Evolutionary conservation across 1,140 invertebrate species (phyloP).

Genomic region (Phymastichus coffea): DNA sequence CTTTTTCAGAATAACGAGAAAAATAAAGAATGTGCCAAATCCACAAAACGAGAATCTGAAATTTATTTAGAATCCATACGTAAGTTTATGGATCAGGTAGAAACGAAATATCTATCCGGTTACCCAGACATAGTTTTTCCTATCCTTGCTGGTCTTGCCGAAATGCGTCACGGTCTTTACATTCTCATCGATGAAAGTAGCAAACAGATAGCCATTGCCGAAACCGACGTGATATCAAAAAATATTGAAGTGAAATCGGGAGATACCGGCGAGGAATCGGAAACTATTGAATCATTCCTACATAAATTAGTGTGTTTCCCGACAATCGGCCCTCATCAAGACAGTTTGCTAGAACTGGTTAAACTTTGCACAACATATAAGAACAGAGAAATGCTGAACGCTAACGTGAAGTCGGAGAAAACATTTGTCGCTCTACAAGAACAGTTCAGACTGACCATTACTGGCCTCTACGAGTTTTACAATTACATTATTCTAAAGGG

Average conservation of each 20-base stretch:
- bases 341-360: conserved; percentile 48
- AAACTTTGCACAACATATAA: conserved; percentile 45
- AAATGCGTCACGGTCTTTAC: conserved; percentile 62
- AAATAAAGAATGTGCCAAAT: conserved; percentile 36
- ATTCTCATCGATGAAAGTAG: conserved; percentile 52
- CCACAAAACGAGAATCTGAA: conserved; percentile 51
- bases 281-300: conserved; percentile 43
- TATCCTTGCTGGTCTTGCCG: conserved; percentile 60
- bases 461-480: conserved; percentile 65
- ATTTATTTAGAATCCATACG: conserved; percentile 62
- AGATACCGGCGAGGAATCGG: conserved; percentile 22
- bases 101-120: conserved; percentile 56
- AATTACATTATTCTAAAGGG: conserved; percentile 58
- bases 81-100: conserved; percentile 60
- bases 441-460: conserved; percentile 63
- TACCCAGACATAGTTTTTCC: conserved; percentile 71
- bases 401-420: conserved; percentile 25
- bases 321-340: conserved; percentile 46
- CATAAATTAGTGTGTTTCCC: conserved; percentile 57
- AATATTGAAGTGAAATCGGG: conserved; percentile 29
- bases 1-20: neutral
- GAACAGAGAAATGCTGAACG: conserved; percentile 36
- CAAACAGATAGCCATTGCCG: conserved; percentile 39
- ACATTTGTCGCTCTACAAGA: conserved; percentile 32
- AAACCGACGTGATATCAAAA: conserved; percentile 23